Conservation (phyloP, 2,888 invertebrate genomes). For the Sthenelais limicola region DNA sequence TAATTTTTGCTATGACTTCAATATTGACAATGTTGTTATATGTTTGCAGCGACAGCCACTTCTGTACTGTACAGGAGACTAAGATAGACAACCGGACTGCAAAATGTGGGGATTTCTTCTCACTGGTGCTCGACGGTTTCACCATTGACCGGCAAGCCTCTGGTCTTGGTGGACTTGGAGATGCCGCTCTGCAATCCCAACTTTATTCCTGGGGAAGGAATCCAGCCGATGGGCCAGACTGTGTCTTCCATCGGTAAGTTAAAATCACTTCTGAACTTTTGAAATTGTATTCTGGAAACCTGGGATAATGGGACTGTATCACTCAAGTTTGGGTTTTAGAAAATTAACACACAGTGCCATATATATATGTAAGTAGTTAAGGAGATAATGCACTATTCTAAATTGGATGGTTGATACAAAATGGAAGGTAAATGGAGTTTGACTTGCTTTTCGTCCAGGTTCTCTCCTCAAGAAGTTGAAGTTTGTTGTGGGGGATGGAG, state of each 20-base stretch:
- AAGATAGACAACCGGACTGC: slow-evolving; percentile 28
- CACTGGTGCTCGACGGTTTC: slow-evolving; percentile 36
- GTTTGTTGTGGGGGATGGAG: slow-evolving; percentile 27
- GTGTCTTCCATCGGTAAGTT: slow-evolving; percentile 35
- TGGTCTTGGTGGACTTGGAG: slow-evolving; percentile 7
- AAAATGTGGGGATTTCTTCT: slow-evolving; percentile 30
- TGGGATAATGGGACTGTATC: too few relatives aligned
- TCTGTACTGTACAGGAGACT: slow-evolving; percentile 3
- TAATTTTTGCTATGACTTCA: too few relatives aligned
- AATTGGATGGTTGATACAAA: too few relatives aligned
- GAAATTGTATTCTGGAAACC: too few relatives aligned
- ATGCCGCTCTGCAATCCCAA: slow-evolving; percentile 23
- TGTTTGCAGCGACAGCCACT: slow-evolving; percentile 34
- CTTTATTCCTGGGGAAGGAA: slow-evolving; percentile 9
- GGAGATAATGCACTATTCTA: too few relatives aligned
- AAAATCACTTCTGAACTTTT: too few relatives aligned
- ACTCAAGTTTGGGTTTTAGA: too few relatives aligned
- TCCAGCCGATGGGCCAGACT: slow-evolving; percentile 34
- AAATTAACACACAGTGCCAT: too few relatives aligned
- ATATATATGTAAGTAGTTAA: too few relatives aligned
- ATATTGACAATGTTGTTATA: too few relatives aligned
- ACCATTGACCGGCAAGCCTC: slow-evolving; percentile 27
- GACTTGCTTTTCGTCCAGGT: not conserved
- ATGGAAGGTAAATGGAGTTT: too few relatives aligned
- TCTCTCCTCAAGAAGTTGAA: not conserved